A percentile compares a stretch with the other conserved stretches of the same genome.
Evolutionary conservation across 1,140 invertebrate genomes (phyloP).

Genomic region (Dreissena polymorpha): DNA sequence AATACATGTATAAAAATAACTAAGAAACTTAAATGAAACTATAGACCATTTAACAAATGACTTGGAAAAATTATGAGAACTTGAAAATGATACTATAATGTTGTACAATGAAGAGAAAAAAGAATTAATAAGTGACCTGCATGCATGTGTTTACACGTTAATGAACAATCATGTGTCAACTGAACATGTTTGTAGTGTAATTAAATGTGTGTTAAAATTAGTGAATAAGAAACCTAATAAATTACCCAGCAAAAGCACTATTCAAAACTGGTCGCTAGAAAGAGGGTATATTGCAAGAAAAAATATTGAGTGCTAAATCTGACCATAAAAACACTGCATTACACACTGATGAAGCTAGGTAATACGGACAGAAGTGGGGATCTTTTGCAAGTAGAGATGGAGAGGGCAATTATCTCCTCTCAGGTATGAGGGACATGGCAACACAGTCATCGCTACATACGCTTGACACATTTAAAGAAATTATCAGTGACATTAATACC

Average conservation of each 20-base stretch:
- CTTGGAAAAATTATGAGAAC: background rate
- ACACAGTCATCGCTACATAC: constrained; percentile 7
- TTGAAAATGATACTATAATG: background rate
- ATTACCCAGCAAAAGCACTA: background rate
- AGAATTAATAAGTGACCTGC: background rate
- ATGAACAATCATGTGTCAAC: constrained; percentile 15
- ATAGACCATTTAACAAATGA: too few relatives aligned
- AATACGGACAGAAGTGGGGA: constrained; percentile 25
- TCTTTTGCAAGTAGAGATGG: background rate
- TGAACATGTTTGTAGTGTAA: constrained; percentile 18
- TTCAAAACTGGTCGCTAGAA: constrained; percentile 20
- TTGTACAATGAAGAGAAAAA: constrained; percentile 22
- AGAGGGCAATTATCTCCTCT: background rate
- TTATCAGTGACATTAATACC: constrained; percentile 16
- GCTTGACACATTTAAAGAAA: constrained; percentile 36
- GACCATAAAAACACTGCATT: too few relatives aligned
- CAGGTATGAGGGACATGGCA: constrained; percentile 32
- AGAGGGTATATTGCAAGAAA: constrained; percentile 3
- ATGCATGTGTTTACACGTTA: constrained; percentile 10
- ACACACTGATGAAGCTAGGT: constrained; percentile 25
- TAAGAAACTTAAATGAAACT: too few relatives aligned
- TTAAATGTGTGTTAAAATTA: constrained; percentile 4
- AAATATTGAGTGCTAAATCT: background rate
- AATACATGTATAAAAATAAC: too few relatives aligned
- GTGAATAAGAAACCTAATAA: constrained; percentile 10